Conservation (phyloP, 2,888 invertebrate species). For the Rhodophaea formosa region DNA sequence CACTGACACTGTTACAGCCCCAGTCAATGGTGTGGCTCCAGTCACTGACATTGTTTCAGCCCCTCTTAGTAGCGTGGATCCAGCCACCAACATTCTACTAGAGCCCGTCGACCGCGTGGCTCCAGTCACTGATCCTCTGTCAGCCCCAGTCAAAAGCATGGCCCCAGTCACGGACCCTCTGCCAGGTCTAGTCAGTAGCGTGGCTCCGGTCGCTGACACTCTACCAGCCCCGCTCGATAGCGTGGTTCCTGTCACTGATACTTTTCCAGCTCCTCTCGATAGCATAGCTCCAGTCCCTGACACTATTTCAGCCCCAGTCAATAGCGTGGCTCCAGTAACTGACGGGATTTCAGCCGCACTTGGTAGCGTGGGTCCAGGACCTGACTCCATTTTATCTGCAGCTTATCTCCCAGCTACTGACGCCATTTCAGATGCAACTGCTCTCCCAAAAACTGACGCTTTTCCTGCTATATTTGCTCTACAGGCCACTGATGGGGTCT, state of each 20-base stretch:
- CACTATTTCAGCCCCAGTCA: neutral
- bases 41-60: neutral
- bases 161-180: neutral
- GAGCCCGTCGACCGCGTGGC: neutral
- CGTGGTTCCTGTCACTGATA: neutral
- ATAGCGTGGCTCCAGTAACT: neutral
- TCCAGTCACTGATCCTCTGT: neutral
- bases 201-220: neutral
- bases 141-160: neutral
- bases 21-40: neutral
- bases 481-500: no score
- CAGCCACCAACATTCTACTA: neutral
- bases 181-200: neutral
- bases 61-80: neutral
- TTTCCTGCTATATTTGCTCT: no score
- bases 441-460: no score
- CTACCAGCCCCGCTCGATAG: neutral
- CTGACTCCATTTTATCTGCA: no score
- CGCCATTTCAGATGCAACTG: no score
- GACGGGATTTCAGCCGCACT: neutral
- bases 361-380: neutral
- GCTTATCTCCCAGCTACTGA: no score
- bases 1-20: neutral
- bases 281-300: neutral
- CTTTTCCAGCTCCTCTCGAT: neutral